These are phyloP conservation scores for Oreocharis arfaki DNA, from an alignment of 2,113 vertebrate genomes.

Conservation along the genomic window DNA sequence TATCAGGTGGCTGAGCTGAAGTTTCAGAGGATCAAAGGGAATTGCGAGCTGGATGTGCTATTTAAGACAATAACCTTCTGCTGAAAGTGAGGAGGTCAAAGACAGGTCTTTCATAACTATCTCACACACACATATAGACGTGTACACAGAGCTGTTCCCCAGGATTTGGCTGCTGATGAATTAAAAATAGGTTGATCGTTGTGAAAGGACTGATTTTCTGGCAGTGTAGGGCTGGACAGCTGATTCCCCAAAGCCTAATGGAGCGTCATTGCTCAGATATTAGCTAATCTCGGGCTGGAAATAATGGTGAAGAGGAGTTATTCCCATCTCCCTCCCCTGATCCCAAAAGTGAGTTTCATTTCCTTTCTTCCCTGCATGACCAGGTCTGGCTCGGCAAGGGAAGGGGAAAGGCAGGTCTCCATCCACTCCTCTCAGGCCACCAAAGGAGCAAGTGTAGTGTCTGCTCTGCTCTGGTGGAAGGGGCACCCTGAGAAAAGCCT, in stretches of 20 bases:
- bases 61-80: constrained; percentile 48
- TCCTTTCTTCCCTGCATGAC: not conserved
- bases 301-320: not conserved
- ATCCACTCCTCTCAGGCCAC: not conserved
- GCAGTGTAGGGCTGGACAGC: not conserved
- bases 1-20: constrained; percentile 16
- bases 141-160: not conserved
- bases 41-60: constrained; percentile 7
- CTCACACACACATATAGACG: accelerated
- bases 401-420: not conserved
- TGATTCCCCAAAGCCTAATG: not conserved
- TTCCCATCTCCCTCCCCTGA: not conserved
- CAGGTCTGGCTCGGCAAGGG: accelerated
- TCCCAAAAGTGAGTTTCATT: not conserved
- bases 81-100: constrained; percentile 12
- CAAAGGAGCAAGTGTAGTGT: accelerated
- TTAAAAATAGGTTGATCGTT: constrained; percentile 2
- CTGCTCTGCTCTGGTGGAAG: not conserved
- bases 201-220: not conserved
- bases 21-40: constrained; percentile 32
- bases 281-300: not conserved
- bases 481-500: not conserved
- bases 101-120: constrained; percentile 24
- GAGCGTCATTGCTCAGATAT: not conserved
- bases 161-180: not conserved